Conservation (phyloP, 2,113 vertebrate species). For the Anser brachyrhynchus region DNA sequence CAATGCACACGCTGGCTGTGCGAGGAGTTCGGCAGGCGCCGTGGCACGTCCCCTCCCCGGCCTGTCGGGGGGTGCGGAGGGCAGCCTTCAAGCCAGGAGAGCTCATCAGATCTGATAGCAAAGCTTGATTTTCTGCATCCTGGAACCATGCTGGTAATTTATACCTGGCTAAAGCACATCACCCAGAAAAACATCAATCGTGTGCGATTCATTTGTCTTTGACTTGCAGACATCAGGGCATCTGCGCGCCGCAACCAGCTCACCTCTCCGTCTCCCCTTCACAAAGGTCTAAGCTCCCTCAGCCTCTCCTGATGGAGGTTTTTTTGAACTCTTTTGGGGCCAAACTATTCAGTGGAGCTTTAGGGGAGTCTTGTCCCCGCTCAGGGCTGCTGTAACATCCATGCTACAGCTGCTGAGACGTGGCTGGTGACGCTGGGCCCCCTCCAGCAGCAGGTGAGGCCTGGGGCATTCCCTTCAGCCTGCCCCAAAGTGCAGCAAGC, state of each 20-base stretch:
- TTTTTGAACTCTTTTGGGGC: neutral
- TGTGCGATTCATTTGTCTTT: neutral
- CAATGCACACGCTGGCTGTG: too few relatives aligned
- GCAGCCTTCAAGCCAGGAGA: neutral
- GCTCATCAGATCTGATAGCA: neutral
- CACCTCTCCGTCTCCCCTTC: neutral
- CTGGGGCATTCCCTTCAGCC: neutral
- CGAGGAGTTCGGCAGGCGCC: neutral
- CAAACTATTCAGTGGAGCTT: neutral
- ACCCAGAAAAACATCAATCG: neutral
- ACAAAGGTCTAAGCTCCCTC: neutral
- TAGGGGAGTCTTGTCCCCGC: neutral
- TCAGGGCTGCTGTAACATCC: neutral
- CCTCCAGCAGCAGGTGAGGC: neutral
- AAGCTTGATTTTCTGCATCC: neutral
- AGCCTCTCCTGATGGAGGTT: neutral
- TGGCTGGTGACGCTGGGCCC: neutral
- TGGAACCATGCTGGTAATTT: neutral
- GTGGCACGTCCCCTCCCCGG: neutral
- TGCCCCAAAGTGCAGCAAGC: neutral
- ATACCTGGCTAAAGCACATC: neutral
- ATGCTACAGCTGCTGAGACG: rapidly evolving
- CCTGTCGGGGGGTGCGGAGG: neutral
- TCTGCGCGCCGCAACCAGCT: neutral
- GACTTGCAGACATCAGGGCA: neutral